Base-by-base conservation (phyloP, 2,113 vertebrate species). In the Gadus chalcogrammus region DNA sequence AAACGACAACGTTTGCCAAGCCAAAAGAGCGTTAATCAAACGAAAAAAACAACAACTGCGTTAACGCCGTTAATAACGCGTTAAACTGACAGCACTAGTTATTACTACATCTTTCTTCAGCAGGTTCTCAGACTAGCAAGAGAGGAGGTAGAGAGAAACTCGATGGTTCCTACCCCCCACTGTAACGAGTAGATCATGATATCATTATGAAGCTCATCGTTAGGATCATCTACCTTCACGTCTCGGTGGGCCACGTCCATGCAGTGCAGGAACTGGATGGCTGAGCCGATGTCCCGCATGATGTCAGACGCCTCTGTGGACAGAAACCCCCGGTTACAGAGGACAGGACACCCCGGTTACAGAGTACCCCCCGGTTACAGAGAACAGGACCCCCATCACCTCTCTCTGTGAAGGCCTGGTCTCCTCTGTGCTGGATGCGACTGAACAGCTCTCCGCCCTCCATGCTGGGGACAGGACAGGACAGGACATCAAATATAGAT, bases 161-260 rank as follows among this genome's bases (percentile, higher is more conserved):
- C 4, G 4, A 58, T 16, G 9, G 56, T 58, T 15, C 2, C 15
- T 5, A 61, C 3, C 17, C n/a, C 17, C 11, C 18, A 20, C 11
- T 20, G 17, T 20, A 61, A 61, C 59, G 18, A n/a, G 56, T 16
- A 58, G 15, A 9, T n/a, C 58, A 17, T 60, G 58, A 60, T n/a
- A 13, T 58, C 12, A 17, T 58, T 42, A 42, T 42, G 5, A 42
- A 8, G 38, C 38, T 42, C 38, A 42, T 42, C 4, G 11, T 8
- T 62, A 17, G 56, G 18, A n/a, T n/a, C 17, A 24, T 0, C 22
- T 82, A 98, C 96, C 94, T 98, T 98, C 65, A 97, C 92, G 0
- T 98, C 96, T 71, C 96, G 91, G 79, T 98, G 96, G 31, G 96
- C 96, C 0, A 98, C 95, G 81, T 97, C 94, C 93, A 92, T 91